Evolutionary conservation across 2,888 invertebrate genomes (phyloP), one percentile per base, ranked within the genome.

Genomic region (Aspidiotus rigidus): DNA sequence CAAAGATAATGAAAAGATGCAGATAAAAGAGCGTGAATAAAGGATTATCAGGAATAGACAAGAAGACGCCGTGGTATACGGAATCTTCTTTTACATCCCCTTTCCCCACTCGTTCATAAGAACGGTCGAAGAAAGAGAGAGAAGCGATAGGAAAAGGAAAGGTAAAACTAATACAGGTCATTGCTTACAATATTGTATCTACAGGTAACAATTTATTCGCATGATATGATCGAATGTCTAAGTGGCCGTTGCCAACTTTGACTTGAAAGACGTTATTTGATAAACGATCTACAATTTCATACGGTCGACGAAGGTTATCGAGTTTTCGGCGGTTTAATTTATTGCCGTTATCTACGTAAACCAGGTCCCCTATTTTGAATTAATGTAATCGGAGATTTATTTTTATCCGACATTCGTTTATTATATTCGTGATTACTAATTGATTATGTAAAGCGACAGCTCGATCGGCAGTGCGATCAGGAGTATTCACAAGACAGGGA

Each of bases 251-350:
- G 56, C 56, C 56, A 10, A 56, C 56, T 15, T 13, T 16, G 10
- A 56, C 16, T 56, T 56, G n/a, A 17, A 56, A 56, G 3, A 56
- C 56, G 7, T 56, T 56, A 56, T 56, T 56, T n/a, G 56, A 56
- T 16, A 56, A 56, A n/a, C 56, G 13, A n/a, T 56, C 7, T 56
- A 16, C 16, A 56, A 56, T 56, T 17, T 10, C 10, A 56, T 56
- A 56, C 13, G 56, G 56, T n/a, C 56, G 3, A n/a, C 56, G 17
- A 15, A 56, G 17, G n/a, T 17, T 56, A 7, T 56, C 56, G 13
- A 56, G 56, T 15, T 56, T 56, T 3, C 16, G 1, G 7, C 56
- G 17, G 16, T 56, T 56, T 56, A 56, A 16, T 56, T 56, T 56
- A 16, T 7, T 56, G 17, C 56, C 56, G 16, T 56, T 56, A 16